Base-by-base conservation (phyloP, 1,140 invertebrate species). In the Alviniconcha marisindica region DNA sequence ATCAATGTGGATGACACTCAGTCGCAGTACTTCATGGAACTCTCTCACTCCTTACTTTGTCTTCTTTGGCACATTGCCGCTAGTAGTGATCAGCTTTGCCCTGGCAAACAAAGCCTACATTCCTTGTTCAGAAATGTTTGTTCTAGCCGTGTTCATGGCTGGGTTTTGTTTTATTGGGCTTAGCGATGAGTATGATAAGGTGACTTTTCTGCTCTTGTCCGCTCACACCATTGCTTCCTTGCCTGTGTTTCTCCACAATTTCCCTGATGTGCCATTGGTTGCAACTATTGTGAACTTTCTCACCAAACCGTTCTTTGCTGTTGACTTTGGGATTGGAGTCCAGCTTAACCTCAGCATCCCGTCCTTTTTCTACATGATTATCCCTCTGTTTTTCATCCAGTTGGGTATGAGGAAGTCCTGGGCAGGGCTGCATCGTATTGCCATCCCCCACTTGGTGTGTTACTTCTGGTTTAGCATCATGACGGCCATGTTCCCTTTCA, bases 401-500 rank as follows among this genome's bases (percentile, higher is more conserved):
- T 96, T 97, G 95, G 96, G 96, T 1, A 94, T 94, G 0, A 93
- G 95, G 48, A 95, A 96, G 21, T 94, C 95, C 73, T 97, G 96
- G 96, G 94, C 95, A 76, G 97, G 97, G 0, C 95, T 95, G 21
- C 97, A 97, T 88, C 95, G 95, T 81, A 95, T 94, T 44, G 92
- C 97, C 0, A 95, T 97, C 56, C 97, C 97, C 0, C 97, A 97
- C 92, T 96, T 96, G 71, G 96, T 97, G 0, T 96, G 96, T 0
- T 93, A 97, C 10, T 96, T 96, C 88, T 97, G 97, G 97, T 95
- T 97, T 90, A 96, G 97, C 88, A 95, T 97, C 18, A 87, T 89
- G 48, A 87, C 88, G 3, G 48, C 88, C 12, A 83, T 88, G 28
- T 90, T 89, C 69, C 89, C 88, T 0, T 92, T 88, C 40, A 96